Evolutionary conservation across 2,888 invertebrate genomes (phyloP).

Genomic region (Melanophora roralis): DNA sequence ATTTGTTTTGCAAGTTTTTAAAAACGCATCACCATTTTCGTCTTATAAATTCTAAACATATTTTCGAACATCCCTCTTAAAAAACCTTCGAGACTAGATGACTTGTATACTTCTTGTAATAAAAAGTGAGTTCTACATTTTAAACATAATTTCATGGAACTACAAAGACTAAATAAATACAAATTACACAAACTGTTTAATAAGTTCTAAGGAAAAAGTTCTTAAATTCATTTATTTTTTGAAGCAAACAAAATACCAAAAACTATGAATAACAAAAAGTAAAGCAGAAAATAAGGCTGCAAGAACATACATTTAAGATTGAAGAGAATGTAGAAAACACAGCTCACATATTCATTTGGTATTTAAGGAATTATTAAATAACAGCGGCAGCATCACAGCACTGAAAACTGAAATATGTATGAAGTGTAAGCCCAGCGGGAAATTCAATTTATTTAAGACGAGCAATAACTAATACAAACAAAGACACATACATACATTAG

Average conservation of each 20-base stretch:
- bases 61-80: no score
- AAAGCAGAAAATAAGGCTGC: neutral
- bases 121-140: slow-evolving; percentile 35
- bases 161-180: neutral
- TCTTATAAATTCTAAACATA: no score
- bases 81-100: no score
- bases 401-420: slow-evolving; percentile 33
- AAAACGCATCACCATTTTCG: no score
- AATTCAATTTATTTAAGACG: slow-evolving; percentile 57
- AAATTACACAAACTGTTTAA: slow-evolving; percentile 8
- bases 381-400: slow-evolving; percentile 3
- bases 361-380: slow-evolving; percentile 41
- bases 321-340: no score
- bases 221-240: neutral
- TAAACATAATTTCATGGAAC: slow-evolving; percentile 7
- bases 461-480: neutral
- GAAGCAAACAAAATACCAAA: neutral
- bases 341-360: slow-evolving; percentile 14
- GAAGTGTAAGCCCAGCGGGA: slow-evolving; percentile 54
- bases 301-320: no score
- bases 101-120: neutral
- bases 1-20: no score
- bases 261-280: slow-evolving; percentile 17
- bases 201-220: slow-evolving; percentile 28
- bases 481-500: slow-evolving; percentile 1